Conservation (phyloP, 1,140 invertebrate species). For the Caenorhabditis latens region DNA sequence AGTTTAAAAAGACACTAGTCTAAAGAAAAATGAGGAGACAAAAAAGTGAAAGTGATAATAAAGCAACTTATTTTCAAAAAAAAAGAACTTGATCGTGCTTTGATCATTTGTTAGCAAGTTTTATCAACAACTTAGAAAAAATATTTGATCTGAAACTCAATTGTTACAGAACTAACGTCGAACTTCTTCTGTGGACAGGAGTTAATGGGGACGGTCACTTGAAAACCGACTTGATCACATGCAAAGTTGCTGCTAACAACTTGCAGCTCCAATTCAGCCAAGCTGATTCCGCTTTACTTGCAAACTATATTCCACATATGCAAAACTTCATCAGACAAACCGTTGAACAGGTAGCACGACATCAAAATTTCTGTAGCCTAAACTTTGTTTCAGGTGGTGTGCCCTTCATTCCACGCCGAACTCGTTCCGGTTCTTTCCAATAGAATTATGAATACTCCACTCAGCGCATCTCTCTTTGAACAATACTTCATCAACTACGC, state of each 20-base stretch:
- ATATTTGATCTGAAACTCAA: neutral
- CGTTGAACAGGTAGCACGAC: constrained; percentile 70
- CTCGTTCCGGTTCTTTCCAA: constrained; percentile 75
- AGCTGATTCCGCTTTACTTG: constrained; percentile 69
- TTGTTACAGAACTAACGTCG: constrained; percentile 66
- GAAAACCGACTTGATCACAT: constrained; percentile 73
- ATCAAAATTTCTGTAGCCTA: neutral
- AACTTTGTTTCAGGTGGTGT: constrained; percentile 71
- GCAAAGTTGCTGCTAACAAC: constrained; percentile 67
- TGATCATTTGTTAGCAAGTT: neutral
- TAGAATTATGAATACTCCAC: constrained; percentile 74
- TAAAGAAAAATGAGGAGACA: neutral
- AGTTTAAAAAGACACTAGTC: constrained; percentile 38
- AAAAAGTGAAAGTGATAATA: constrained; percentile 25
- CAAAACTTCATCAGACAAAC: constrained; percentile 70
- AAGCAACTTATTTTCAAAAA: neutral
- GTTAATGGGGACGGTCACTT: constrained; percentile 73
- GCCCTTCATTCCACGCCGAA: constrained; percentile 74
- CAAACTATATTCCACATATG: constrained; percentile 74
- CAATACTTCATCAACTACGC: constrained; percentile 77
- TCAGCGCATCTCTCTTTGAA: constrained; percentile 76
- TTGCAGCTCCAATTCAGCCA: constrained; percentile 60
- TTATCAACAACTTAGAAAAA: too few species aligned
- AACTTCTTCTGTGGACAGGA: constrained; percentile 68
- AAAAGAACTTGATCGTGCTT: neutral